phyloP scores from a whole-genome alignment of 2,113 vertebrate species.

The Muscicapa adusta region DNA sequence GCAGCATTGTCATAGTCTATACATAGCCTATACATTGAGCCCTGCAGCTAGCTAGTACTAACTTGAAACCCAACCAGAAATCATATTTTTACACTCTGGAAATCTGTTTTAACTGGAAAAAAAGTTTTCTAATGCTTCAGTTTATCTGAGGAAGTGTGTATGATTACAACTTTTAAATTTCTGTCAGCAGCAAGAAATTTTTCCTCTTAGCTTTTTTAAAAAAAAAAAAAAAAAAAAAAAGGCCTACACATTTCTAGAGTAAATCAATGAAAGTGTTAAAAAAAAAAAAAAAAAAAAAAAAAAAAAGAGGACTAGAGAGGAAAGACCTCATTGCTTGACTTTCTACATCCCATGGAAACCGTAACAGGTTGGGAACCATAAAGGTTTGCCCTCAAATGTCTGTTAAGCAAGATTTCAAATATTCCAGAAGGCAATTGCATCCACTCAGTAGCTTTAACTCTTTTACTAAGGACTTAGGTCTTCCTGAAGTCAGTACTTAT shows the following conservation, averaged over 20 bases:
- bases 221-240: not conserved
- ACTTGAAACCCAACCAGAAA: slow-evolving; percentile 53
- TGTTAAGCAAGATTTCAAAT: not conserved
- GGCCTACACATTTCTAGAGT: slow-evolving; percentile 2
- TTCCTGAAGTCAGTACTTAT: not conserved
- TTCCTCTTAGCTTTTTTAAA: slow-evolving; percentile 16
- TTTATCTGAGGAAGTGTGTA: slow-evolving; percentile 45
- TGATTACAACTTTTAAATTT: slow-evolving; percentile 54
- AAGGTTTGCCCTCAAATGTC: not conserved
- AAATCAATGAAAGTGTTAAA: slow-evolving; percentile 31
- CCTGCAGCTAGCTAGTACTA: slow-evolving; percentile 37
- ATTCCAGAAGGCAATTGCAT: not conserved
- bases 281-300: not conserved
- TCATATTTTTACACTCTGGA: slow-evolving; percentile 27
- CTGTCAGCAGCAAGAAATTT: slow-evolving; percentile 41
- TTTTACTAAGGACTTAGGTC: not conserved
- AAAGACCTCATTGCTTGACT: not conserved
- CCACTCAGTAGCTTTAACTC: not conserved
- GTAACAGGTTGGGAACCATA: not conserved
- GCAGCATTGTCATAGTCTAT: not conserved
- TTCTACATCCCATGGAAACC: not conserved
- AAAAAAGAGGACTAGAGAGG: not conserved
- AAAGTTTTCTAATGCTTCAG: slow-evolving; percentile 55
- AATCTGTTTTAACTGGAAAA: slow-evolving; percentile 59
- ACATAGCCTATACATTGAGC: not conserved